phyloP scores from a whole-genome alignment of 2,888 invertebrate species.

The Pyralis farinalis region DNA sequence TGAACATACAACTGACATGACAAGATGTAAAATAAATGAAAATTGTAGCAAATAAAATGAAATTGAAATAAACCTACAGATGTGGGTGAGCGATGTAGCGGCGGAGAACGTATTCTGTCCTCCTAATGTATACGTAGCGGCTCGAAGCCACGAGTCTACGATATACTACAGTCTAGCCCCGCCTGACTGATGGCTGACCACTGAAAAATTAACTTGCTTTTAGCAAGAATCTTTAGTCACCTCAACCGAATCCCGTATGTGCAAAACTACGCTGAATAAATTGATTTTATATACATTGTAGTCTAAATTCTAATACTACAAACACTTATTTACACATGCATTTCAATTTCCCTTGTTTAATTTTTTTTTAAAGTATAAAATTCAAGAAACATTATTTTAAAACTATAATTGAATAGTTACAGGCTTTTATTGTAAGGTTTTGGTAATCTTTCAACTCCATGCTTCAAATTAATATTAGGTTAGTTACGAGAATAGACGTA shows the following conservation, averaged over 20 bases:
- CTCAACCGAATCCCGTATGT: conserved; percentile 57
- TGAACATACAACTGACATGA: not conserved
- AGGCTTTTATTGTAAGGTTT: not conserved
- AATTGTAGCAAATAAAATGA: conserved; percentile 37
- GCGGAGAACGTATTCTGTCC: conserved; percentile 62
- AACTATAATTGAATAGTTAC: too few species aligned
- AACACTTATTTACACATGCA: conserved; percentile 39
- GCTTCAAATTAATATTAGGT: conserved; percentile 15
- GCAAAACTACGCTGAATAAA: conserved; percentile 32
- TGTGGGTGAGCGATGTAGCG: conserved; percentile 65
- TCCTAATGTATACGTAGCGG: conserved; percentile 57
- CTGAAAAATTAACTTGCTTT: conserved; percentile 74
- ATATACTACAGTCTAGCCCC: conserved; percentile 71
- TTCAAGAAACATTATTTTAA: not conserved
- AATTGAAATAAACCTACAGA: conserved; percentile 70
- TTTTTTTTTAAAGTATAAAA: too few species aligned
- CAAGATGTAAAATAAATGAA: not conserved
- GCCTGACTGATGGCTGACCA: conserved; percentile 71
- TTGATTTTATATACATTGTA: conserved; percentile 17
- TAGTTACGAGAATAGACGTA: conserved; percentile 15
- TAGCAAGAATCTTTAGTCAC: conserved; percentile 48
- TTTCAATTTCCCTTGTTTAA: too few species aligned
- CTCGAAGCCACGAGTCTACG: conserved; percentile 47
- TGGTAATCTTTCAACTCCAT: conserved; percentile 7
- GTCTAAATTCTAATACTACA: conserved; percentile 15